These are phyloP conservation scores for Homarus americanus DNA, from an alignment of 1,140 invertebrate species.

Conservation along the genomic window DNA sequence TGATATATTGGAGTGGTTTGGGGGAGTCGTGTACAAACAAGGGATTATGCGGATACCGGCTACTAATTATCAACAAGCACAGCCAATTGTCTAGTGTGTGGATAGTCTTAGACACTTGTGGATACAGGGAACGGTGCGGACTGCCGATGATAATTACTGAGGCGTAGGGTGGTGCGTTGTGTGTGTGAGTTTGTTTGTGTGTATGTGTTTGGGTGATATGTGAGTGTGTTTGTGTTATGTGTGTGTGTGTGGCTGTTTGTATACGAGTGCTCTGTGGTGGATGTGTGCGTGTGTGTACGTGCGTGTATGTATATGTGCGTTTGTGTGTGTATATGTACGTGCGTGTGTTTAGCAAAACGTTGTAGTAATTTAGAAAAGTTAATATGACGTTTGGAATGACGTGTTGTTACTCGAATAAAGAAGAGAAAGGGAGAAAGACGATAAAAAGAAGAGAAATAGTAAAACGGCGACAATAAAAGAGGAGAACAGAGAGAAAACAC, in stretches of 20 bases:
- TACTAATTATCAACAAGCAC: constrained; percentile 68
- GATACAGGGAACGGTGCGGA: constrained; percentile 26
- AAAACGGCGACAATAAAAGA: too few relatives aligned
- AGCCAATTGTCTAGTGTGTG: constrained; percentile 56
- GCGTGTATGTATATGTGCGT: background rate
- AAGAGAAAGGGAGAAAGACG: constrained; percentile 13
- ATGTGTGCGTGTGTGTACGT: constrained; percentile 25
- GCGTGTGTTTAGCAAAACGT: too few relatives aligned
- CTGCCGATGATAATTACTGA: constrained; percentile 31
- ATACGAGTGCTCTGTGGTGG: too few relatives aligned
- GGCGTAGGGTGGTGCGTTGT: background rate
- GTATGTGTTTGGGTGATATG: background rate
- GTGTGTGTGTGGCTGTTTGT: constrained; percentile 31
- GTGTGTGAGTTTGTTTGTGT: constrained; percentile 21
- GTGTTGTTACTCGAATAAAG: too few relatives aligned
- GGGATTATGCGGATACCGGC: constrained; percentile 58
- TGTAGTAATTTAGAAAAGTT: too few relatives aligned
- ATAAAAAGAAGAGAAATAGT: background rate
- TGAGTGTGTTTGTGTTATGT: background rate
- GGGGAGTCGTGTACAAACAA: constrained; percentile 67
- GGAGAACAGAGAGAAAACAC: too few relatives aligned
- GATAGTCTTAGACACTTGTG: constrained; percentile 46
- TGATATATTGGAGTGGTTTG: constrained; percentile 64
- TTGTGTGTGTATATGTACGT: too few relatives aligned
- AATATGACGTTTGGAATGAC: too few relatives aligned